Conservation (phyloP, 2,888 invertebrate species). For the Cremastobaeus sp. region DNA sequence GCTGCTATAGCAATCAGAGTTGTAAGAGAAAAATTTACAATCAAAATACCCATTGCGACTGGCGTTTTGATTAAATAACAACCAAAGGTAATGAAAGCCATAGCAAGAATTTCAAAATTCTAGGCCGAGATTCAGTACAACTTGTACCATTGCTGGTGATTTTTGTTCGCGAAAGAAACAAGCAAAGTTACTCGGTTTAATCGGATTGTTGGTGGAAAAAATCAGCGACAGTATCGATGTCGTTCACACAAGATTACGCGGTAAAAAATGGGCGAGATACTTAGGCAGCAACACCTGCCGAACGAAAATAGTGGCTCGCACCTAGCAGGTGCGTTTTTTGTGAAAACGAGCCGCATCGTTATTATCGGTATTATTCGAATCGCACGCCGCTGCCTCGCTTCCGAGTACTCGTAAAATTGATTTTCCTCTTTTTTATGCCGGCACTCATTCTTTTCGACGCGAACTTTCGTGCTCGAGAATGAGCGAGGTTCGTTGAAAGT, state of each 20-base stretch:
- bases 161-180: neutral
- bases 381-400: slow-evolving; percentile 3
- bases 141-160: neutral
- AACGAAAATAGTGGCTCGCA: slow-evolving; percentile 9
- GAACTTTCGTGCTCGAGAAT: slow-evolving; percentile 24
- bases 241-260: neutral
- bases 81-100: too few species aligned
- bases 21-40: too few species aligned
- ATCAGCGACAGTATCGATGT: neutral
- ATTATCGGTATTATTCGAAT: slow-evolving; percentile 31
- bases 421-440: slow-evolving; percentile 2
- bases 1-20: too few species aligned
- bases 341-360: slow-evolving; percentile 1
- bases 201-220: neutral
- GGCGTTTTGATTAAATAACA: too few species aligned
- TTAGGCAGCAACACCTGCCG: slow-evolving; percentile 16
- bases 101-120: too few species aligned
- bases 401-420: slow-evolving; percentile 21
- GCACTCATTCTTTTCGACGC: neutral
- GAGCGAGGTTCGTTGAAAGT: slow-evolving; percentile 38
- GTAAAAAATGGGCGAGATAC: neutral
- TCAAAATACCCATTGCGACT: too few species aligned
- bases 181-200: neutral
- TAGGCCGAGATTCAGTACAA: too few species aligned
- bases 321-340: slow-evolving; percentile 27